Base-by-base conservation (phyloP, 2,888 invertebrate species). In the Trisateles emortualis region DNA sequence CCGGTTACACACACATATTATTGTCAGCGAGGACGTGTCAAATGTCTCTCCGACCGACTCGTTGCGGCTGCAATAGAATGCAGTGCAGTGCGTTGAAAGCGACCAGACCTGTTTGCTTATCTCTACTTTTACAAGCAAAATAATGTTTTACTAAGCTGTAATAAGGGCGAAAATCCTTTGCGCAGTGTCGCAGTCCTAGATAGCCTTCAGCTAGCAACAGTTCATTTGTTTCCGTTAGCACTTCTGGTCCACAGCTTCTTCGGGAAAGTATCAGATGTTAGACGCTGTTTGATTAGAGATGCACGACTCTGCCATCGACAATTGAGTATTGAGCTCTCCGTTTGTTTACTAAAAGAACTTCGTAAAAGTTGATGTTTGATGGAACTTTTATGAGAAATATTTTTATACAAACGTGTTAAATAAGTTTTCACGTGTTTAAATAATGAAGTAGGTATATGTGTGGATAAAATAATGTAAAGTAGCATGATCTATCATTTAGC, bases 221-320 rank as follows among this genome's bases (percentile, higher is more conserved):
- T 87, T 89, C 86, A 90, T 89, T 90, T 89, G 84, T 89, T 90
- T 90, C 88, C 88, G 86, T 90, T 88, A 87, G 78, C 86, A 86
- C 86, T 87, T 85, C 84, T 84, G 79, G 79, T 79, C 79, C 74
- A 77, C 71, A 76, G 78, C 78, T 79, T 86, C 86, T 86, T 83
- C 81, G 81, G 75, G 71, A 79, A 84, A 85, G 84, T 90, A 88
- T 89, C 83, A 83, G 77, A 84, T 86, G 86, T 86, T 84, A 76
- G 79, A 69, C 69, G 73, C 70, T 76, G 78, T 73, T 74, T 88
- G 86, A 90, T 90, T 90, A 79, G 86, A 83, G 76, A 77, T 73
- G 76, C 90, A 88, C 90, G 90, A 86, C 74, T 82, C 39, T 62
- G 62, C 68, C 60, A 50, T 42, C 52, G 51, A 52, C 48, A 65